Evolutionary conservation across 2,888 invertebrate species (phyloP).

Genomic region (Mesopsocus fuscifrons): DNA sequence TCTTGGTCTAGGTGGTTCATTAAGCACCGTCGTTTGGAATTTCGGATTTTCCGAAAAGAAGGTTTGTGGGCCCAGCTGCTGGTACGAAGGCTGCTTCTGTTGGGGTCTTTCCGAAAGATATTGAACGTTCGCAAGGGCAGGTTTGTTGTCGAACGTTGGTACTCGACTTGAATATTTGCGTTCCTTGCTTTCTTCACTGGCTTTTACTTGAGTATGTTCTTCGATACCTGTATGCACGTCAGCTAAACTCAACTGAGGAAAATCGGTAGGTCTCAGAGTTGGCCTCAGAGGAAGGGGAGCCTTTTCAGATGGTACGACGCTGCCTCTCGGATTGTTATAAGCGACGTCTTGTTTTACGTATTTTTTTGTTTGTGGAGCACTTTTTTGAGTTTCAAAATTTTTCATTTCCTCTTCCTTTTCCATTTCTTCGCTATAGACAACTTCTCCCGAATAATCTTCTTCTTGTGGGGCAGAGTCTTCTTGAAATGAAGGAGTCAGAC

Average conservation of each 20-base stretch:
- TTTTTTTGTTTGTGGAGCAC: too few relatives aligned
- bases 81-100: not conserved
- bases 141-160: not conserved
- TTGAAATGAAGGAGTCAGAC: not conserved
- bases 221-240: not conserved
- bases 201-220: not conserved
- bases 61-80: not conserved
- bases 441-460: not conserved
- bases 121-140: not conserved
- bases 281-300: not conserved
- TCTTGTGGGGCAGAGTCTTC: not conserved
- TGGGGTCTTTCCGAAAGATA: not conserved
- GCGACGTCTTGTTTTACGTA: not conserved
- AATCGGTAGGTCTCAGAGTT: not conserved
- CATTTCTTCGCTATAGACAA: not conserved
- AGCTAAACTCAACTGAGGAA: not conserved
- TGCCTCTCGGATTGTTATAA: too few relatives aligned
- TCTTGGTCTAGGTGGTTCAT: not conserved
- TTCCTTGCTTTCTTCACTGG: not conserved
- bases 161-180: not conserved
- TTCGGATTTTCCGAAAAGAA: constrained; percentile 6
- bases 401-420: too few relatives aligned
- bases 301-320: too few relatives aligned
- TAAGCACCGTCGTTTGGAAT: constrained; percentile 3
- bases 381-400: too few relatives aligned